Base-by-base conservation (phyloP, 2,113 vertebrate species). In the Ageneiosus marmoratus region DNA sequence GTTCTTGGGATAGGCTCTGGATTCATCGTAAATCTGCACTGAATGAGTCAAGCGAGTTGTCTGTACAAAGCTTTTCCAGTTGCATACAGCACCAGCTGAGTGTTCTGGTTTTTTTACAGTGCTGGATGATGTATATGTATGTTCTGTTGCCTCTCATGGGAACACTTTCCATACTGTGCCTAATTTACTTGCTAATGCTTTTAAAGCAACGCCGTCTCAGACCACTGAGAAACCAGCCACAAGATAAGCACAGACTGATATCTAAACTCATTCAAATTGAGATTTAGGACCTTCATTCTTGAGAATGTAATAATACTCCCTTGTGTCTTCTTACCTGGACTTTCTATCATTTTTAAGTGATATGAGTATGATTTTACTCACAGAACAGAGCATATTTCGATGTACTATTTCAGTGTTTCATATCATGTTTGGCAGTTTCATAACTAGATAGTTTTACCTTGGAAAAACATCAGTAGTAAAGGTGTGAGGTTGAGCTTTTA, bases 131-230 rank as follows among this genome's bases (percentile, higher is more conserved):
- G 4, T 63, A 50, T 65, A 41, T 41, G 37, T 41, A 41, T 72
- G 37, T 10, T 20, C 37, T 58, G 67, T 48, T 74, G 5, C 12
- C 53, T 60, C 27, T 50, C 80, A 74, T 32, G 37, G 41, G 50
- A 51, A 55, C 46, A 34, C 50, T 56, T 67, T 81, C 51, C 51
- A 56, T 53, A 56, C 65, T 27, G 15, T 67, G 67, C n/a, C 37
- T 81, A 81, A 73, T 81, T 70, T 46, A 81, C 80, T 70, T 51
- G 80, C 80, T 73, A 81, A 81, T 73, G 24, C 53, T 32, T 60
- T 73, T 73, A 56, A 18, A 72, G 65, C 50, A 10, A 50, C 15
- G 27, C 18, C 48, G 22, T 81, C 79, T 81, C 79, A 37, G 22
- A 56, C 22, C 50, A 22, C 37, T 56, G 50, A 53, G 32, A 80